Base-by-base conservation (phyloP, 2,113 vertebrate genomes). In the Hystrix cristata region DNA sequence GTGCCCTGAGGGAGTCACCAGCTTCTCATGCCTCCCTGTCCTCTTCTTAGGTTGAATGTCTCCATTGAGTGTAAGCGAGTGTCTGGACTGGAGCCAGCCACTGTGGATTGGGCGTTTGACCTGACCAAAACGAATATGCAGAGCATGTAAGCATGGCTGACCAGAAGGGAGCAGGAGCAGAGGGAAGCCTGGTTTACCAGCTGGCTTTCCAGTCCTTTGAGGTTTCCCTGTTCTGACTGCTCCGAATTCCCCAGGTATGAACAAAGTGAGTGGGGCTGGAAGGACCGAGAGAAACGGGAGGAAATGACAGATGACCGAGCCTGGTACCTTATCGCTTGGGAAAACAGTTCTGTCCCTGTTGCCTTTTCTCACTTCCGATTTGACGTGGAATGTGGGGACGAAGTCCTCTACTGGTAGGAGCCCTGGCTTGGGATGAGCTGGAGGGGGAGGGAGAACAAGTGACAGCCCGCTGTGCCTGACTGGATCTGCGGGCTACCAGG, bases 41-140 rank as follows among this genome's bases (percentile, higher is more conserved):
- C 12, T 25, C 46, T 62, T 25, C 79, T 0, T 98, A 99, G 99
- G 82, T 97, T 99, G 94, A 99, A 99, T 71, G 98, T 99, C 90
- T 98, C 99, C 98, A 99, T 99, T 31, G 99, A 99, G 97, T 99
- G 99, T 71, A 99, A 99, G 95, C 98, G 99, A 0, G 99, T 99
- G 67, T 98, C 99, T 0, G 97, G 99, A 31, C 98, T 99, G 98
- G 99, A 99, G 51, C 98, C 99, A 0, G 98, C 99, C 95, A 99
- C 99, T 0, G 98, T 99, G 87, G 99, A 99, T 71, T 99, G 99
- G 99, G 99, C 99, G 80, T 99, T 99, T n/a, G 99, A 99, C 95
- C 99, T 99, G 93, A 99, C 99, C 97, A 99, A 99, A 98, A 98
- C 98, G 97, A 99, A 99, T 98, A 99, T 99, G 99, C 99, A 99